A percentile compares a stretch with the other conserved stretches of the same genome.
Conservation (phyloP, 2,797 vertebrate genomes). For the Microctenopoma stevenorrisi region DNA sequence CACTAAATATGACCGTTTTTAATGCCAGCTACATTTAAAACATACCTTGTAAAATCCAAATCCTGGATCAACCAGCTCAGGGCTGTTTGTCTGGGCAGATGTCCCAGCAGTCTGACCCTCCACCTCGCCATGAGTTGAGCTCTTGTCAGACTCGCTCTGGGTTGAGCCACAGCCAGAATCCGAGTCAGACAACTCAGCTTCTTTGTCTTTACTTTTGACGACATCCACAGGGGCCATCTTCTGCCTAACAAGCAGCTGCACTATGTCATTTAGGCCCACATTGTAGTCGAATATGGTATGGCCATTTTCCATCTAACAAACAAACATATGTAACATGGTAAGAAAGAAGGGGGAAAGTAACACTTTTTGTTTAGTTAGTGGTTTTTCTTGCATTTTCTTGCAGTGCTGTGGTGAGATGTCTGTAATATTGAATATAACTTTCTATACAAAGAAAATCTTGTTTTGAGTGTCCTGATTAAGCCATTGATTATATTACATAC, state of each 20-base stretch:
- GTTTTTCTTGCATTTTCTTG: not conserved
- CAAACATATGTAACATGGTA: slow-evolving; percentile 4
- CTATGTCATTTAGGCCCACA: slow-evolving; percentile 95
- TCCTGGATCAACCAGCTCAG: slow-evolving; percentile 81
- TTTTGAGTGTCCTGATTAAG: too few species aligned
- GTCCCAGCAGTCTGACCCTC: slow-evolving; percentile 84
- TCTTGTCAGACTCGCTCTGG: slow-evolving; percentile 95
- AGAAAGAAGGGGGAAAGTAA: not conserved
- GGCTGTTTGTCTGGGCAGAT: slow-evolving; percentile 69
- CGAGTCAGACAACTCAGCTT: slow-evolving; percentile 92
- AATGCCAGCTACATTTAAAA: not conserved
- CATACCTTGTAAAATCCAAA: slow-evolving; percentile 92
- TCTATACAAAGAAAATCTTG: not conserved
- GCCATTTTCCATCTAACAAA: slow-evolving; percentile 93
- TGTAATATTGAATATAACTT: not conserved
- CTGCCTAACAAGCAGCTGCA: slow-evolving; percentile 94
- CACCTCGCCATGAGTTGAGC: slow-evolving; percentile 90
- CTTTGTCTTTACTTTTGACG: slow-evolving; percentile 86
- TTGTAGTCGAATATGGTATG: slow-evolving; percentile 98
- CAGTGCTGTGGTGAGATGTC: not conserved
- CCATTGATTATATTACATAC: too few species aligned
- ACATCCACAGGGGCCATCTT: slow-evolving; percentile 71
- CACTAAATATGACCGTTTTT: not conserved
- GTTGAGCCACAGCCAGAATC: slow-evolving; percentile 95
- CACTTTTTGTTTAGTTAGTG: not conserved